A percentile compares a stretch with the other conserved stretches of the same genome.
These are phyloP conservation scores for Venturia canescens DNA, from an alignment of 1,140 invertebrate genomes.

Conservation along the genomic window DNA sequence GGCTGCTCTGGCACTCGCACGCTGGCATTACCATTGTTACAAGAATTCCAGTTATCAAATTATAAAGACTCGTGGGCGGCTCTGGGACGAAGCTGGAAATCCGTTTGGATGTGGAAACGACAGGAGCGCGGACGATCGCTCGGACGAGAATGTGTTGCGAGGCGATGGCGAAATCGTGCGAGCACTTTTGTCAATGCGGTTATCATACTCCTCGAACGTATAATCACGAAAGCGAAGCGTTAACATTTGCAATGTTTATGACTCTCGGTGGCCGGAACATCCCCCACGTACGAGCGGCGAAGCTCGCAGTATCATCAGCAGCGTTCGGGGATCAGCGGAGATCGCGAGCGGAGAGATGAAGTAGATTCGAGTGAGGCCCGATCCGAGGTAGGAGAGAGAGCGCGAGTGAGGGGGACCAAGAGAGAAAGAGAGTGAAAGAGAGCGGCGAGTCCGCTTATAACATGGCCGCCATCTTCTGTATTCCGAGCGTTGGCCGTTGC, in stretches of 20 bases:
- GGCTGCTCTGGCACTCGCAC: background rate
- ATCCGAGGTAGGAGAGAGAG: slow-evolving; percentile 27
- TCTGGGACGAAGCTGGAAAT: no score
- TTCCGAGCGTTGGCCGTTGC: slow-evolving; percentile 74
- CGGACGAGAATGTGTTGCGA: no score
- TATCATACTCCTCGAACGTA: slow-evolving; percentile 40
- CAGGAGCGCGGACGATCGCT: no score
- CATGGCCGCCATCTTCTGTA: slow-evolving; percentile 75
- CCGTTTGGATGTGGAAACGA: background rate
- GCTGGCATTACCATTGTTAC: background rate
- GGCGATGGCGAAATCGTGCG: background rate
- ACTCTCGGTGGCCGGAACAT: slow-evolving; percentile 16
- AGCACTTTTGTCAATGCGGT: background rate
- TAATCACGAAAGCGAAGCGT: background rate
- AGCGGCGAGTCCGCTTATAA: slow-evolving; percentile 60
- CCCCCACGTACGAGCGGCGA: slow-evolving; percentile 3
- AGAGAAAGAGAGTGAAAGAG: slow-evolving; percentile 44
- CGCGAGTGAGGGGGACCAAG: slow-evolving; percentile 41
- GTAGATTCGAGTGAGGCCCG: slow-evolving; percentile 34
- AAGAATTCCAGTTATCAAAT: no score
- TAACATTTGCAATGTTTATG: slow-evolving; percentile 46
- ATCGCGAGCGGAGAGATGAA: slow-evolving; percentile 37
- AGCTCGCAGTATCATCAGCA: slow-evolving; percentile 6
- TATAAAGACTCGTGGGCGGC: no score
- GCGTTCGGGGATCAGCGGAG: slow-evolving; percentile 34